Base-by-base conservation (phyloP, 2,797 vertebrate genomes). In the Psittacula echo region DNA sequence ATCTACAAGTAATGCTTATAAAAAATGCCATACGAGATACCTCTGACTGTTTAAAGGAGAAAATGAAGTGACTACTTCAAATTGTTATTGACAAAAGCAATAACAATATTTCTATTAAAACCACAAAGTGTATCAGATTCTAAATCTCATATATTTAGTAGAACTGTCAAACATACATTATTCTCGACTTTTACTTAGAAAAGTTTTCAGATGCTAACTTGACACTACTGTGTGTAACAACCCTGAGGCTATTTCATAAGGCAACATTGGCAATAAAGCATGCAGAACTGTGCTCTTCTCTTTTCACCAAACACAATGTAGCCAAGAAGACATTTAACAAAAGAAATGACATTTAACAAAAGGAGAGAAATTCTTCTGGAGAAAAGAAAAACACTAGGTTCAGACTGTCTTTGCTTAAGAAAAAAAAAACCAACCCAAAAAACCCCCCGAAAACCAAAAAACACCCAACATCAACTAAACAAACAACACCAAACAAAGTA, bases 121-220 rank as follows among this genome's bases (percentile, higher is more conserved):
- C 37, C 50, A 78, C 66, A 76, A 13, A 62, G 42, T 18, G 10
- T 39, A 50, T 61, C 65, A 93, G 74, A 80, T 75, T 94, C 84
- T 88, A 90, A 87, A 82, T 94, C 75, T 87, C 53, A 87, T 60
- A 92, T 71, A 74, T 91, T 93, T 92, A 78, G 70, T 54, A 80
- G 90, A 96, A 75, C 67, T 93, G 82, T 94, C 89, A 96, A 88
- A 81, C 4, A 6, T 32, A 80, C 60, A 47, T 80, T 94, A 61
- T 72, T 96, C 42, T 76, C 30, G 48, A 79, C 37, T 85, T 77
- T 47, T 75, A 16, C 32, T 89, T 68, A 62, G 71, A 91, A 93
- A 94, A 64, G 16, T 50, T 96, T 88, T 93, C 47, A 74, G 76
- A 86, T 76, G 41, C 45, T 68, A 70, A 23, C 8, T 21, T 78